Conservation (phyloP, 1,140 invertebrate genomes). For the Cecropterus lyciades region DNA sequence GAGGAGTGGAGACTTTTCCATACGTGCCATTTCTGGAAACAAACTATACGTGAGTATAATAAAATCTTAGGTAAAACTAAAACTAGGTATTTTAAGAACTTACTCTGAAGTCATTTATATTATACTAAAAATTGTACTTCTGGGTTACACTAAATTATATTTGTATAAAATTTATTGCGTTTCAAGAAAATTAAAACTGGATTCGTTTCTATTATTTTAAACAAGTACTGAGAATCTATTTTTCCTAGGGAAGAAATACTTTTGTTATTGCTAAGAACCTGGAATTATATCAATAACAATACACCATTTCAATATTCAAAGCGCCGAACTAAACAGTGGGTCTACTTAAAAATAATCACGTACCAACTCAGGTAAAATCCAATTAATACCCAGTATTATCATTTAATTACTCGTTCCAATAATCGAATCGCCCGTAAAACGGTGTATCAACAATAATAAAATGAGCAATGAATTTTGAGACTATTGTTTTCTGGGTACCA, state of each 20-base stretch:
- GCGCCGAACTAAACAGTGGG: conserved; percentile 56
- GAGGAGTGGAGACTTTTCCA: conserved; percentile 96
- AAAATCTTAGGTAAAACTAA: too few species aligned
- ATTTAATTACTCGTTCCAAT: conserved; percentile 83
- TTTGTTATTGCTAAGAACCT: too few species aligned
- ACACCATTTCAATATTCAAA: conserved; percentile 39
- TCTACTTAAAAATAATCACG: conserved; percentile 61
- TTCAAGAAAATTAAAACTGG: too few species aligned
- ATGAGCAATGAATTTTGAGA: conserved; percentile 83
- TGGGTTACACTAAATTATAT: too few species aligned
- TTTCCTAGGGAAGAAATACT: too few species aligned
- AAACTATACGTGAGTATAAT: conserved; percentile 25
- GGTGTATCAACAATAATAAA: conserved; percentile 84
- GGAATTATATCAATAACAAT: too few species aligned
- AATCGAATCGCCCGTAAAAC: conserved; percentile 82
- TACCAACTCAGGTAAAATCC: conserved; percentile 76
- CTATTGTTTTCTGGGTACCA: conserved; percentile 83
- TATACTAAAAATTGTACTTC: too few species aligned
- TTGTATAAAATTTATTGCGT: too few species aligned
- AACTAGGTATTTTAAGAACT: too few species aligned
- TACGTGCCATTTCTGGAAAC: conserved; percentile 91
- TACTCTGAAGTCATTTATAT: too few species aligned
- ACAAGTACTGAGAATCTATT: too few species aligned
- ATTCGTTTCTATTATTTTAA: too few species aligned
- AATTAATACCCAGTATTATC: conserved; percentile 83